A percentile compares a stretch with the other conserved stretches of the same genome.
Conservation (phyloP, 2,113 vertebrate genomes). For the Oostethus manadensis region DNA sequence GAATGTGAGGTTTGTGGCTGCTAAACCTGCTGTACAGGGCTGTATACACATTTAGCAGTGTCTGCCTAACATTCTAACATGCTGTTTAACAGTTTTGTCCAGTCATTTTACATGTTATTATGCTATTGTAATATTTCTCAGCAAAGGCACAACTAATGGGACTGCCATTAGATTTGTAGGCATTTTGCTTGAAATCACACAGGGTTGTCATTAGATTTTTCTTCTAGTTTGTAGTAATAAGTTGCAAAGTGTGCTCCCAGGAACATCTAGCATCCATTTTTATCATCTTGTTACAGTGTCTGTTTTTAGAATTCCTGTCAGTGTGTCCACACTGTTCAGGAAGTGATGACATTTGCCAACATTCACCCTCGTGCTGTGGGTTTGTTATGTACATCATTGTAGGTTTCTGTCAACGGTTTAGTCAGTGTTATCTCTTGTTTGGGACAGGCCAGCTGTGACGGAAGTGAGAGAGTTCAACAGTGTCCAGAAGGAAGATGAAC, state of each 20-base stretch:
- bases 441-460: slow-evolving; percentile 29
- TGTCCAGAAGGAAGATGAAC: not conserved
- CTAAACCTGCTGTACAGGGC: not conserved
- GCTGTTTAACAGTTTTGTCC: not conserved
- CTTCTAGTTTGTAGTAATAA: not conserved
- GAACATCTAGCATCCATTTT: not conserved
- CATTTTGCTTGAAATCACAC: not conserved
- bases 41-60: not conserved
- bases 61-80: not conserved
- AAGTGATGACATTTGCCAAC: not conserved
- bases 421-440: slow-evolving; percentile 22
- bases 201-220: not conserved
- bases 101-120: not conserved
- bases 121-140: not conserved
- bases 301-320: not conserved
- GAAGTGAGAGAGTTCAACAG: slow-evolving; percentile 16
- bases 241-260: not conserved
- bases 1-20: not conserved
- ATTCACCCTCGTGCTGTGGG: not conserved
- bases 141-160: not conserved
- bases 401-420: slow-evolving; percentile 1
- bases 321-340: not conserved
- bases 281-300: not conserved
- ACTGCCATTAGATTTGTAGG: not conserved
- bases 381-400: not conserved